These are phyloP conservation scores for Dipodomys stephensi DNA, from an alignment of 2,113 vertebrate genomes.

Conservation along the genomic window DNA sequence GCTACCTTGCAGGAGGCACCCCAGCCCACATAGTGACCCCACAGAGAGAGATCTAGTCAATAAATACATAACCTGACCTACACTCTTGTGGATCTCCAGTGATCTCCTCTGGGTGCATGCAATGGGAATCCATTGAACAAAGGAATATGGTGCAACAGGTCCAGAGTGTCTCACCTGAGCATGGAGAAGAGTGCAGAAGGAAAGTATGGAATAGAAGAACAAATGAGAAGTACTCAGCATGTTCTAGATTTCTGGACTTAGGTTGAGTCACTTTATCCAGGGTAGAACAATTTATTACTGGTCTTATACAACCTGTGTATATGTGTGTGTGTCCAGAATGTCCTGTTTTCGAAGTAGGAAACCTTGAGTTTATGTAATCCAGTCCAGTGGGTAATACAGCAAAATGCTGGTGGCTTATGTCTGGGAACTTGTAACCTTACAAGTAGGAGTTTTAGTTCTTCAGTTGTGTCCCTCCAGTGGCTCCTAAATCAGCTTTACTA, in stretches of 20 bases:
- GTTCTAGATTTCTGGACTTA: neutral
- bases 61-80: neutral
- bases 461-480: neutral
- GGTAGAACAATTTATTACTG: neutral
- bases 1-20: neutral
- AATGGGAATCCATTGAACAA: neutral
- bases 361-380: neutral
- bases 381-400: neutral
- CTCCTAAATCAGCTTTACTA: neutral
- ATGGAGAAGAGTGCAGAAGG: neutral
- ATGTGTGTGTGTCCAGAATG: neutral
- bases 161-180: neutral
- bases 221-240: neutral
- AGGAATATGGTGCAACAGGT: neutral
- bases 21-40: neutral
- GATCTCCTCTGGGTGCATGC: neutral
- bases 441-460: neutral
- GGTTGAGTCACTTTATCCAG: neutral
- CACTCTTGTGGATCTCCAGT: neutral
- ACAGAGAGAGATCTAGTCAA: neutral
- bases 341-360: neutral
- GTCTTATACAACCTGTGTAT: neutral
- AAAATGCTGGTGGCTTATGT: neutral
- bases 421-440: neutral
- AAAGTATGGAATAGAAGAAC: neutral